A percentile compares a stretch with the other conserved stretches of the same genome.
Evolutionary conservation across 2,888 invertebrate genomes (phyloP).

Genomic region (Drosophila kambysellisi): DNA sequence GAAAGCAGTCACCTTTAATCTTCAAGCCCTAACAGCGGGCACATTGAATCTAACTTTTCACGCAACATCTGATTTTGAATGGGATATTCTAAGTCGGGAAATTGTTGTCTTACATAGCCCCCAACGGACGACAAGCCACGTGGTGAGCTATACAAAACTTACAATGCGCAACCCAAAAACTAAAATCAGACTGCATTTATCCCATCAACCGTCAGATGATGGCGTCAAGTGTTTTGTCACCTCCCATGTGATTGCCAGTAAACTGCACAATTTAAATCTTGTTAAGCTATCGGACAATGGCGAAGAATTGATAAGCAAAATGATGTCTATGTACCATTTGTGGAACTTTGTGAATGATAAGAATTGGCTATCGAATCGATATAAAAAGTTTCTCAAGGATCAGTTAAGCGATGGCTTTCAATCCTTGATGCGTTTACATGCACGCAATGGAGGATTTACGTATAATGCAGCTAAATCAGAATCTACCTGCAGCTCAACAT

Average conservation of each 20-base stretch:
- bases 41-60: conserved; percentile 11
- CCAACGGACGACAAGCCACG: neutral
- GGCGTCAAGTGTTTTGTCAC: conserved; percentile 27
- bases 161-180: neutral
- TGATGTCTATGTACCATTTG: conserved; percentile 26
- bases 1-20: neutral
- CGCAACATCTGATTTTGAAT: neutral
- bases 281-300: conserved; percentile 21
- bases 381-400: conserved; percentile 5
- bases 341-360: conserved; percentile 20
- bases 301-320: conserved; percentile 44
- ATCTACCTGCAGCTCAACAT: conserved; percentile 41
- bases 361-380: neutral
- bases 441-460: conserved; percentile 24
- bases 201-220: neutral
- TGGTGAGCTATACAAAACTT: neutral
- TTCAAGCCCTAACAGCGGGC: conserved; percentile 15
- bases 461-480: conserved; percentile 4
- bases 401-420: conserved; percentile 42
- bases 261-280: neutral
- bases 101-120: neutral
- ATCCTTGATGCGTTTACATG: conserved; percentile 29
- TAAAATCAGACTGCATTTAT: neutral
- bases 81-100: neutral
- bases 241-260: conserved; percentile 11